These are phyloP conservation scores for Spizella passerina DNA, from an alignment of 2,797 vertebrate genomes.

Conservation along the genomic window DNA sequence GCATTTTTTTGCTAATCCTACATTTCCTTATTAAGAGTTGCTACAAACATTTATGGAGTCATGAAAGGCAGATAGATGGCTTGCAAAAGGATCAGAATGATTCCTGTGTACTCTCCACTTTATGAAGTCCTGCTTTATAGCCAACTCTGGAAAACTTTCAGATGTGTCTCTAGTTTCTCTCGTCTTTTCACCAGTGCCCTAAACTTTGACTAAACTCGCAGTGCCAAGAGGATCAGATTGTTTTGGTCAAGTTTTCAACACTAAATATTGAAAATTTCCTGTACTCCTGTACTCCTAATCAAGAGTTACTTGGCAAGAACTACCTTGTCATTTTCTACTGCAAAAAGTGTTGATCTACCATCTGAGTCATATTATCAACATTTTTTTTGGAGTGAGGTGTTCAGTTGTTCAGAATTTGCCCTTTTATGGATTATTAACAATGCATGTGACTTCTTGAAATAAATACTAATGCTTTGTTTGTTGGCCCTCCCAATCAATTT, in stretches of 20 bases:
- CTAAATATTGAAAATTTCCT: conserved; percentile 14
- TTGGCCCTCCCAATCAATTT: conserved; percentile 30
- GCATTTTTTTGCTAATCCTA: conserved; percentile 26
- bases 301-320: conserved; percentile 8
- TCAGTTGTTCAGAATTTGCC: conserved; percentile 24
- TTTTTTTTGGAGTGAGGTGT: conserved; percentile 20
- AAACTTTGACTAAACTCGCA: neutral
- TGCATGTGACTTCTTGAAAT: conserved; percentile 49
- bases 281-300: neutral
- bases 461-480: conserved; percentile 47
- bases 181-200: neutral
- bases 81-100: neutral
- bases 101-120: neutral
- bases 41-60: conserved; percentile 34
- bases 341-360: conserved; percentile 20
- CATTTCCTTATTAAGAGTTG: conserved; percentile 52
- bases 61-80: conserved; percentile 43
- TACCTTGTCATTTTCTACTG: neutral
- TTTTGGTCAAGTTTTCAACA: conserved; percentile 29
- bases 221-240: neutral
- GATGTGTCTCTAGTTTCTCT: neutral
- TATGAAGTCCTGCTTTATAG: neutral
- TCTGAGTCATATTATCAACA: neutral
- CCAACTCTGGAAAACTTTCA: neutral
- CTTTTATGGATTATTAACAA: conserved; percentile 39